Percentiles rank a stretch among this genome's conserved stretches.
phyloP scores from a whole-genome alignment of 2,888 invertebrate genomes.

The Synergus laeviventris region DNA sequence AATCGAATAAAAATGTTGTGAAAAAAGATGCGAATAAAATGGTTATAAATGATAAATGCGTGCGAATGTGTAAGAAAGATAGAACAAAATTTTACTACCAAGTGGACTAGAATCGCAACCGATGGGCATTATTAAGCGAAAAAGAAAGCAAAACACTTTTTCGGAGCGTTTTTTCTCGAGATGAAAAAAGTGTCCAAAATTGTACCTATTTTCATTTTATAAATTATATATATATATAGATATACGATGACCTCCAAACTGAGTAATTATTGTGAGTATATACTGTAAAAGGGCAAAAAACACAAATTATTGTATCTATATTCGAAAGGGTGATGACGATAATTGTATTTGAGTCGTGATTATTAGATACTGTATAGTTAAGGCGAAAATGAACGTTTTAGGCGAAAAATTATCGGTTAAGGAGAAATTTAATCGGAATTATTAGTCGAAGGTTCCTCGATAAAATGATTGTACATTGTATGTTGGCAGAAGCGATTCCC shows the following conservation, averaged over 20 bases:
- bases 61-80: constrained; percentile 54
- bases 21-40: constrained; percentile 37
- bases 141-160: constrained; percentile 67
- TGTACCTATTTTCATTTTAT: constrained; percentile 77
- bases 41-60: constrained; percentile 45
- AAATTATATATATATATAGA: constrained; percentile 74
- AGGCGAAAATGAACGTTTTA: constrained; percentile 63
- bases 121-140: constrained; percentile 75
- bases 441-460: constrained; percentile 63
- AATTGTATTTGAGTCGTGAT: constrained; percentile 75
- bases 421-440: constrained; percentile 66
- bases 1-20: constrained; percentile 45
- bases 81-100: constrained; percentile 75
- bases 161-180: constrained; percentile 75
- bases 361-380: constrained; percentile 70
- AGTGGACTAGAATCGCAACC: constrained; percentile 77
- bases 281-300: constrained; percentile 62
- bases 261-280: constrained; percentile 68
- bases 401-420: constrained; percentile 67
- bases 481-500: constrained; percentile 69
- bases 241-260: constrained; percentile 71
- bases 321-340: constrained; percentile 72
- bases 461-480: constrained; percentile 73
- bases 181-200: constrained; percentile 74
- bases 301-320: constrained; percentile 75